Evolutionary conservation across 2,888 invertebrate species (phyloP), one percentile per base, ranked within the genome.

Genomic region (Geotrupes spiniger): DNA sequence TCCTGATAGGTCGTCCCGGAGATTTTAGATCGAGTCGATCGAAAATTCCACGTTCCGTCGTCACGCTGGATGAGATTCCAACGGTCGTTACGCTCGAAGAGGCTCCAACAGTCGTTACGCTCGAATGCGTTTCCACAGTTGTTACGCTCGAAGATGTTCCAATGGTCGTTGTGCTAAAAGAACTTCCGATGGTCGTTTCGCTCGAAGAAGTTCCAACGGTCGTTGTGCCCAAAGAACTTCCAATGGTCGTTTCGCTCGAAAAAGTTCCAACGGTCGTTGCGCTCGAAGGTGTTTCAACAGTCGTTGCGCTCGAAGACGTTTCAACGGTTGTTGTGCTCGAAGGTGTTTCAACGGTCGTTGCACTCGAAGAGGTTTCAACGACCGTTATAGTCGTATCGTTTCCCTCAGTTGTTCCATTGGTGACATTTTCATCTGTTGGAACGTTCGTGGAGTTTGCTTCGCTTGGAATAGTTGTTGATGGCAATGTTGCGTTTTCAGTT

Each of bases 301-400:
- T 39, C 4, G 33, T 5, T 15, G 43, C 12, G 8, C 14, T 37
- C 1, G 44, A 26, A 21, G 45, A 31, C 28, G 27, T 15, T 2
- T 14, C 6, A 42, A 45, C 11, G 14, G 16, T 9, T 11, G 29
- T 21, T 9, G 40, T 44, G 12, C 26, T 41, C 41, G 25, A 8
- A 9, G 11, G 16, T 50, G 42, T 4, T 29, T 41, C 26, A 39
- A 37, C 16, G 25, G 31, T n/a, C 39, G 15, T n/a, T n/a, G n/a
- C n/a, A n/a, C n/a, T n/a, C n/a, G n/a, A n/a, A n/a, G n/a, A n/a
- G n/a, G n/a, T n/a, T n/a, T n/a, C n/a, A n/a, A n/a, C n/a, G n/a
- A n/a, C n/a, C n/a, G n/a, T n/a, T n/a, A n/a, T n/a, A n/a, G n/a
- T n/a, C n/a, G n/a, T n/a, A n/a, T n/a, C 41, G 16, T 36, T 42